Percentiles rank a stretch among this genome's conserved stretches.
phyloP scores from a whole-genome alignment of 2,113 vertebrate species.

The Phyllostomus hastatus region DNA sequence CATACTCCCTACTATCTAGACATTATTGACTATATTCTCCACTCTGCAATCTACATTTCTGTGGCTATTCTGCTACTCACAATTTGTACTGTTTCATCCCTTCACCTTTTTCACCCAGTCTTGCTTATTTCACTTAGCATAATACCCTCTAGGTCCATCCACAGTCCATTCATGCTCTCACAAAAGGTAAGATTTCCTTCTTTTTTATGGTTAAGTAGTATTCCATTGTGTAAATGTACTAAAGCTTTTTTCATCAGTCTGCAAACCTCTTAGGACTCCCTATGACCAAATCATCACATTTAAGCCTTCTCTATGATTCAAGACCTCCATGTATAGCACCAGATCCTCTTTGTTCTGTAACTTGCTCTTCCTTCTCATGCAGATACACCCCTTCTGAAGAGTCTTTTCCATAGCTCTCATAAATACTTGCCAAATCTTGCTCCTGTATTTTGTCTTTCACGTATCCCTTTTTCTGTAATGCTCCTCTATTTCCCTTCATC shows the following conservation, averaged over 20 bases:
- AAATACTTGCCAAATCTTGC: not conserved
- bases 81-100: not conserved
- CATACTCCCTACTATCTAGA: rapidly evolving
- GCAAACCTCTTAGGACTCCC: not conserved
- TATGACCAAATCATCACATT: not conserved
- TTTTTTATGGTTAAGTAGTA: not conserved
- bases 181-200: not conserved
- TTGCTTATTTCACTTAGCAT: not conserved
- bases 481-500: not conserved
- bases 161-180: not conserved
- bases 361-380: not conserved
- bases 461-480: not conserved
- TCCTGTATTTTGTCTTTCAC: not conserved
- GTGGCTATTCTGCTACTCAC: not conserved
- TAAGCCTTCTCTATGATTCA: not conserved
- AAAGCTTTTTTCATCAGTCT: not conserved
- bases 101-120: not conserved
- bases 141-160: not conserved
- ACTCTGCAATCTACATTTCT: not conserved
- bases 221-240: not conserved
- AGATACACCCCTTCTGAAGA: not conserved
- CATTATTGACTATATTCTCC: not conserved
- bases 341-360: not conserved
- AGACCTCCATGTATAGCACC: not conserved
- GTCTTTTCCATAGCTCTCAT: not conserved